phyloP scores from a whole-genome alignment of 2,113 vertebrate species.

The Sphyrna mokarran region DNA sequence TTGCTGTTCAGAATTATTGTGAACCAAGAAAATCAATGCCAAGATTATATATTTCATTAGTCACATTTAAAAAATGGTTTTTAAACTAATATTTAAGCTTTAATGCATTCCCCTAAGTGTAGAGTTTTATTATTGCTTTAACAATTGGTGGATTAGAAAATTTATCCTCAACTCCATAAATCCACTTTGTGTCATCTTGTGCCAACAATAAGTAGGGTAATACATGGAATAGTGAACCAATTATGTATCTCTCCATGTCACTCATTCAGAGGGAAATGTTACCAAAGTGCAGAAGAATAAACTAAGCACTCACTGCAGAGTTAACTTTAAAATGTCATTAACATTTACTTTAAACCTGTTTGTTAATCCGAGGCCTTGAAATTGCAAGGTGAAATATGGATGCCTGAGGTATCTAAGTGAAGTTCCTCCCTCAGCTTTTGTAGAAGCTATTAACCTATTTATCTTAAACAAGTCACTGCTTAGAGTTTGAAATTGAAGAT shows the following conservation, averaged over 20 bases:
- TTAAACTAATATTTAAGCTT: constrained; percentile 5
- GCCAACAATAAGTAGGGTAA: not conserved
- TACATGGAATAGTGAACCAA: not conserved
- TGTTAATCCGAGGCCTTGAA: not conserved
- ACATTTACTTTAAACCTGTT: not conserved
- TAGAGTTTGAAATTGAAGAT: not conserved
- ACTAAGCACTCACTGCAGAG: not conserved
- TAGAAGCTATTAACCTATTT: not conserved
- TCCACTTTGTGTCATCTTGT: not conserved
- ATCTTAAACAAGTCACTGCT: not conserved
- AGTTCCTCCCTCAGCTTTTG: not conserved
- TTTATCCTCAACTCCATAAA: not conserved
- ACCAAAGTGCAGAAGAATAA: not conserved
- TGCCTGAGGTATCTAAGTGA: not conserved
- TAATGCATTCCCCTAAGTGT: not conserved
- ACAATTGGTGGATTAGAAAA: not conserved
- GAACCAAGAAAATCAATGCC: not conserved
- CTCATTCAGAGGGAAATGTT: not conserved
- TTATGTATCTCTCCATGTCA: not conserved
- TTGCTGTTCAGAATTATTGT: not conserved
- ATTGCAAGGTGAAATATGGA: not conserved
- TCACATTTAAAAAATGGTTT: not conserved
- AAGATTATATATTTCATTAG: not conserved
- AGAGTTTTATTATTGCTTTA: not conserved
- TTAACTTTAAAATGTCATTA: not conserved